Evolutionary conservation across 2,888 invertebrate genomes (phyloP), one percentile per base, ranked within the genome.

Genomic region (Troilus luridus): DNA sequence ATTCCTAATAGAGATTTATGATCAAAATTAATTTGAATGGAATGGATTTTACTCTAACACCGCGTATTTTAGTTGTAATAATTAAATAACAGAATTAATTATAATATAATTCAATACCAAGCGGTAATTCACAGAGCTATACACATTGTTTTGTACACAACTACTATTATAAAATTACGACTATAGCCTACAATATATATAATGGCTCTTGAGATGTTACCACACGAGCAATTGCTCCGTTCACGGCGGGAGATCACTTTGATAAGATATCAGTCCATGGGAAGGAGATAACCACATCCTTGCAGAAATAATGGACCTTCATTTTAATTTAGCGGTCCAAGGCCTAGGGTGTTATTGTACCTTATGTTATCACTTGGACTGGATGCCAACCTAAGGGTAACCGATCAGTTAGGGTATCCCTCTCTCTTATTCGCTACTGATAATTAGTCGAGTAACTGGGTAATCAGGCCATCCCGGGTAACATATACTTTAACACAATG

Each of bases 261-360:
- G 67, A 24, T 67, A 67, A 24, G 67, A 10, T 77, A 72, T 27
- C 72, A 41, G 14, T 72, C 27, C 11, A 27, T 12, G 41, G 81
- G 54, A 10, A 21, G 64, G n/a, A 0, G 1, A 41, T 81, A 54
- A 81, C 81, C 54, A 81, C 54, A 56, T 54, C 81, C 81, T 81
- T 54, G 81, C 81, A 56, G 81, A 81, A 81, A 81, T 81, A 81
- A 81, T 81, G 81, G 54, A 41, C 19, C 81, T 54, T 54, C 10
- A 56, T 81, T 54, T 81, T 81, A 54, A 81, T 81, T 81, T 81
- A 54, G 54, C 1, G 81, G 81, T 81, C 81, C 54, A 81, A 54
- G 54, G 21, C 54, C 54, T 19, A 1, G 19, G 21, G 19, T 81
- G 21, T 81, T 41, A 67, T 67, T 67, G 67, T 67, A 67, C 14